These are phyloP conservation scores for Colossoma macropomum DNA, from an alignment of 2,113 vertebrate species.

Conservation along the genomic window DNA sequence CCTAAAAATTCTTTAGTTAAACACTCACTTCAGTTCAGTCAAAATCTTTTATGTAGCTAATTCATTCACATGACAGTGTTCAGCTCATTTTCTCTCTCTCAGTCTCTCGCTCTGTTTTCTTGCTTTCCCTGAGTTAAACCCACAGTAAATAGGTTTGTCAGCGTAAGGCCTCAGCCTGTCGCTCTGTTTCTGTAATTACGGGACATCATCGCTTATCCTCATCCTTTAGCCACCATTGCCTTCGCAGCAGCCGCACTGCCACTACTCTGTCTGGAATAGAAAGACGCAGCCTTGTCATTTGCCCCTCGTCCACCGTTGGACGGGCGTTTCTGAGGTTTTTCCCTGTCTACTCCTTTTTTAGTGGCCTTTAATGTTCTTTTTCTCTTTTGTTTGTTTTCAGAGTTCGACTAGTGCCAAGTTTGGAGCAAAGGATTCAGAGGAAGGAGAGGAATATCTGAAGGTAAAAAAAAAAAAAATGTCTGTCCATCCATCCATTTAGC, in stretches of 20 bases:
- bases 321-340: not conserved
- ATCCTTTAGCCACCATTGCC: not conserved
- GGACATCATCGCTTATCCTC: not conserved
- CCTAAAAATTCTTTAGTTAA: no score
- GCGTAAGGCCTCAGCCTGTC: not conserved
- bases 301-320: not conserved
- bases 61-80: no score
- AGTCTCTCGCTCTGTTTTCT: not conserved
- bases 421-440: slow-evolving; percentile 45
- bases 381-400: slow-evolving; percentile 39
- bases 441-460: slow-evolving; percentile 64
- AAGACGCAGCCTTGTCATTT: slow-evolving; percentile 39
- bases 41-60: no score
- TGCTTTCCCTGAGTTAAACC: not conserved
- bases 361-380: not conserved
- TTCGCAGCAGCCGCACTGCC: slow-evolving; percentile 4
- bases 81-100: no score
- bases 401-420: slow-evolving; percentile 29
- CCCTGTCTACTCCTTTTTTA: slow-evolving; percentile 6
- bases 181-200: not conserved
- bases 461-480: slow-evolving; percentile 54
- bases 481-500: not conserved
- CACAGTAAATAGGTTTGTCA: slow-evolving; percentile 18
- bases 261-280: slow-evolving; percentile 38
- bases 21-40: no score